Evolutionary conservation across 64 coral and sea anemone species (phyloP), one percentile per base, ranked within the genome.

Genomic region (Montipora sp.): DNA sequence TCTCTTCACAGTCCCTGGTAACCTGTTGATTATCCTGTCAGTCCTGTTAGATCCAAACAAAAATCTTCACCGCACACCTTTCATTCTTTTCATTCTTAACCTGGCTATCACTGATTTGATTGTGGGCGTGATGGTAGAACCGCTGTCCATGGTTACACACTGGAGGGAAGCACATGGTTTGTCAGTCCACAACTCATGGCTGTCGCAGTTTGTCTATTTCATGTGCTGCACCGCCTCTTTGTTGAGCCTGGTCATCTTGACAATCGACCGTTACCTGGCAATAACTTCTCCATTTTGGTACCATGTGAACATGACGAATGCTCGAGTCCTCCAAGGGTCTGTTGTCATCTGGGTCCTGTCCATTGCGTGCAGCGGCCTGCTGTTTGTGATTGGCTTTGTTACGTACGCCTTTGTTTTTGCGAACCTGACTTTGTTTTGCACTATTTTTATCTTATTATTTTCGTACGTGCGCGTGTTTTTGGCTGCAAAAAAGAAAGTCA

Each of bases 301-400:
- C 78, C 51, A 89, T 5, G 90, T 89, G 1, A 81, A 98, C 36
- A 93, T 94, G 46, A 94, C 86, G 1, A 89, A 91, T 47, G 21
- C 5, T 1, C 77, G 89, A 7, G 95, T 94, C 2, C 2, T 92
- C 22, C 90, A 78, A 58, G 90, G 69, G 8, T 91, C 89, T 3
- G 51, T 83, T 16, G 16, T 49, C 0, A 90, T 96, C 7, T 99
- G 98, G 98, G 10, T 84, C 2, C 58, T 88, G 51, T 91, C 98
- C 5, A 15, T 99, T 10, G 73, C 81, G 15, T 76, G 88, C 44
- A 82, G 94, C 5, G 48, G 61, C 6, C 77, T 93, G 1, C 89
- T 94, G 81, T 96, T 99, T 73, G 91, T 77, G 19, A 93, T 94
- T 8, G 98, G 98, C 19, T 99, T 99, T 16, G 94, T 99, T n/a